Evolutionary conservation across 2,113 vertebrate species (phyloP).

Genomic region (Chaetorhynchus papuensis): DNA sequence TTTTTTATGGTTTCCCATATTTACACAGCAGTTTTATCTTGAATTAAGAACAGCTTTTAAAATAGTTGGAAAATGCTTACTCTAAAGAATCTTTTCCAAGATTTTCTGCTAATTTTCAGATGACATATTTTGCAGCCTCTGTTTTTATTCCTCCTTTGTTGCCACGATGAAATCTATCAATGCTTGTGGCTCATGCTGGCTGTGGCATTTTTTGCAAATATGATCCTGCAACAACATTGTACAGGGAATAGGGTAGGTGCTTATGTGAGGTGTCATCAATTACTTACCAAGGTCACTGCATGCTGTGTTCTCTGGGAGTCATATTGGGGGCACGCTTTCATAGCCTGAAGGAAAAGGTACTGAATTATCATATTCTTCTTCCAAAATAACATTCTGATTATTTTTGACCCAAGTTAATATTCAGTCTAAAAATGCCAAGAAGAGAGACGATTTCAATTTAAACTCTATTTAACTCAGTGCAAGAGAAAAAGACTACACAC

Average conservation of each 20-base stretch:
- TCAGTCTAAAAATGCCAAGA: neutral
- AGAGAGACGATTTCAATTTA: neutral
- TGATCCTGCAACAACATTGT: neutral
- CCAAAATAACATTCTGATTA: neutral
- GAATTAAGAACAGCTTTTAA: neutral
- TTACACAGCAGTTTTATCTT: neutral
- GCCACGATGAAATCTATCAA: neutral
- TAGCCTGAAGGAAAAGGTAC: neutral
- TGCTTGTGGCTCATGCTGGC: neutral
- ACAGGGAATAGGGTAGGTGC: neutral
- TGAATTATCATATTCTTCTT: neutral
- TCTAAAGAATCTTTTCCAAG: neutral
- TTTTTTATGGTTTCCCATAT: neutral
- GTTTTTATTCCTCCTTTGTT: neutral
- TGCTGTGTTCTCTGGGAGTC: neutral
- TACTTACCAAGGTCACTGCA: neutral
- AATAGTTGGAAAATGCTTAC: neutral
- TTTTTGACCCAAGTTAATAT: conserved; percentile 10
- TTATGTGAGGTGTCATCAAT: neutral
- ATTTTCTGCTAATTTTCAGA: neutral
- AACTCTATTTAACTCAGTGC: neutral
- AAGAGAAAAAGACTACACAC: neutral
- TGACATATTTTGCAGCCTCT: neutral
- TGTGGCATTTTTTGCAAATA: conserved; percentile 14
- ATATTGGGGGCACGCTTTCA: neutral